phyloP scores from a whole-genome alignment of 2,797 vertebrate species.

The Acanthis flammea region DNA sequence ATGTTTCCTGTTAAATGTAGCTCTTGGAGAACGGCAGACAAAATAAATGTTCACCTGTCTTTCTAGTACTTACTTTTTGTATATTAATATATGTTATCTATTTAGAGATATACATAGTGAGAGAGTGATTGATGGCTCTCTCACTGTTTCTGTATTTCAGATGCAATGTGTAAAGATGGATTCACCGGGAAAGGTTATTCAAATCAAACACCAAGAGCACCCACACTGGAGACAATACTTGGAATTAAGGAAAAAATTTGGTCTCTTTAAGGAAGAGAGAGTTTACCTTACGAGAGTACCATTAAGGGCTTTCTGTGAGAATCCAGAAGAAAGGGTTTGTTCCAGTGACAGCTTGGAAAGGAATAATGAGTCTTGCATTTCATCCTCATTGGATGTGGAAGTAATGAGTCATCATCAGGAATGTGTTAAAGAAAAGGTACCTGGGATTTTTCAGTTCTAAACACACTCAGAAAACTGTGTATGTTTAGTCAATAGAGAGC shows the following conservation, averaged over 20 bases:
- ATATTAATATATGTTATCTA: not conserved
- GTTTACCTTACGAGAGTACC: conserved; percentile 73
- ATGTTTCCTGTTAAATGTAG: not conserved
- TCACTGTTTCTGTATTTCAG: conserved; percentile 69
- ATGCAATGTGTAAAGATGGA: conserved; percentile 64
- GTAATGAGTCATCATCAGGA: not conserved
- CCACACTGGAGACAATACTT: conserved; percentile 48
- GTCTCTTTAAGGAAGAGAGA: conserved; percentile 73
- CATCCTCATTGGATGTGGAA: not conserved
- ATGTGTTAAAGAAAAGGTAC: conserved; percentile 65
- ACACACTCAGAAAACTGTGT: not conserved
- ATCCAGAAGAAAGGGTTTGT: conserved; percentile 7
- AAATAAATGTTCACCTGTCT: not conserved
- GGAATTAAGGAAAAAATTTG: conserved; percentile 72
- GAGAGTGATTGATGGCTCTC: conserved; percentile 20
- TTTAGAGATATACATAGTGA: not conserved
- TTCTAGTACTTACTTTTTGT: not conserved
- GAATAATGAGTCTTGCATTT: not conserved
- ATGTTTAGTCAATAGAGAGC: not conserved
- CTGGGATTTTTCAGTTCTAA: not conserved
- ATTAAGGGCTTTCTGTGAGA: not conserved
- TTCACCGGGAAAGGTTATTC: conserved; percentile 5
- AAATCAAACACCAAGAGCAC: conserved; percentile 21
- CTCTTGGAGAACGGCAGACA: not conserved
- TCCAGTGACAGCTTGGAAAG: conserved; percentile 33